Evolutionary conservation across 1,140 invertebrate species (phyloP), one percentile per base, ranked within the genome.

Genomic region (Leguminivora glycinivorella): DNA sequence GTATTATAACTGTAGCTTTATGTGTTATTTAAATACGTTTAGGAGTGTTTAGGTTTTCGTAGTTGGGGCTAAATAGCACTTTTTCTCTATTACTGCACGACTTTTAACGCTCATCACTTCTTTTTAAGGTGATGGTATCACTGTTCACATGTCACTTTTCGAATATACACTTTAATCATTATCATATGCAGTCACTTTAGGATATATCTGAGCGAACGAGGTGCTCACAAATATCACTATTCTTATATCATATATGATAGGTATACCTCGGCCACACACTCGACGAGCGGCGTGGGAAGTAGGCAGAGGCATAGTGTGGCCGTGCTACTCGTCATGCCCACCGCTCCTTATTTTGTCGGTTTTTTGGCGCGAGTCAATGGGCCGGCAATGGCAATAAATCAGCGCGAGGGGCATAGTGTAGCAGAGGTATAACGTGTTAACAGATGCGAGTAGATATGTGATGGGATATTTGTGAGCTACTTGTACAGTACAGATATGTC

Each of bases 1-100:
- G 74, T 81, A 71, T 80, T 83, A 74, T 81, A 40, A 81, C 75
- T 67, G 72, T 70, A 75, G 75, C 70, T 78, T 81, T 76, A 74
- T 67, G 73, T 72, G 47, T 75, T 71, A 79, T 70, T 60, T 74
- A 78, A 78, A 75, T 56, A 73, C 72, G 71, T 75, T 67, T 83
- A 83, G 79, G 75, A 72, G 82, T 80, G 78, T 68, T 76, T 77
- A 76, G 75, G 74, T 68, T 70, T 74, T 38, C 47, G 70, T 84
- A 84, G 83, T 75, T 76, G 76, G 75, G 78, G 71, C 80, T 80
- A 80, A 71, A 74, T 66, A 74, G 83, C 84, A 87, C 84, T 83
- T 83, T 83, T 83, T 85, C 74, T 84, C 75, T 82, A 47, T 70
- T 79, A 72, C 72, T 83, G 86, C 86, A 88, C 86, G 74, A 80